phyloP scores from a whole-genome alignment of 1,140 invertebrate genomes.

The Meloidogyne floridensis region DNA sequence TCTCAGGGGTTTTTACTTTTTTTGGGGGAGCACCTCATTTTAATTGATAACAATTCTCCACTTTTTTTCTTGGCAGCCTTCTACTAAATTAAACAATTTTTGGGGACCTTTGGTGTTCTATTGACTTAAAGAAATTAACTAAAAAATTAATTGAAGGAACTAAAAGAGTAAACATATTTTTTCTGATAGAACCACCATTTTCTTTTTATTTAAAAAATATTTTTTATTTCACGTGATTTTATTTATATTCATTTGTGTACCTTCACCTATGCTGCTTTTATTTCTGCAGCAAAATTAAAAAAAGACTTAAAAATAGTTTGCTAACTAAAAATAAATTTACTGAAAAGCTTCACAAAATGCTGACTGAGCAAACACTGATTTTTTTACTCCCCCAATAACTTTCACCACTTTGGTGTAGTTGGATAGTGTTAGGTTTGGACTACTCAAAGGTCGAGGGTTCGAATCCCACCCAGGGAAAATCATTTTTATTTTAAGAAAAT shows the following conservation, averaged over 20 bases:
- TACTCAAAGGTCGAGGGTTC: no score
- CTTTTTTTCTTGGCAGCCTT: background rate
- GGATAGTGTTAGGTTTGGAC: no score
- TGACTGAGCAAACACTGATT: no score
- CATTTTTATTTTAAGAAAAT: background rate
- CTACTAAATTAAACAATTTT: no score
- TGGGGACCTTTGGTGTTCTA: background rate
- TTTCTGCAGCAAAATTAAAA: background rate
- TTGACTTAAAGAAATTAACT: no score
- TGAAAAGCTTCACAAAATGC: background rate
- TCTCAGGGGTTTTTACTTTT: background rate
- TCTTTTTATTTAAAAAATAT: background rate
- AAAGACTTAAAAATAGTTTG: background rate
- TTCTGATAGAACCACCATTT: background rate
- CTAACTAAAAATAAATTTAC: background rate
- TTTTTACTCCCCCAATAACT: no score
- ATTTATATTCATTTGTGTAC: background rate
- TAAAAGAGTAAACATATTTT: background rate
- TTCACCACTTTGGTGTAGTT: background rate
- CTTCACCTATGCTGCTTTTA: background rate
- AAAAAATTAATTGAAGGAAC: background rate
- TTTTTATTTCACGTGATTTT: slow-evolving; percentile 1
- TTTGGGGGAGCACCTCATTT: background rate
- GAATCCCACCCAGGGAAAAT: background rate
- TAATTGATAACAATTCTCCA: background rate